phyloP scores from a whole-genome alignment of 2,113 vertebrate species.

The Dasyornis broadbenti region DNA sequence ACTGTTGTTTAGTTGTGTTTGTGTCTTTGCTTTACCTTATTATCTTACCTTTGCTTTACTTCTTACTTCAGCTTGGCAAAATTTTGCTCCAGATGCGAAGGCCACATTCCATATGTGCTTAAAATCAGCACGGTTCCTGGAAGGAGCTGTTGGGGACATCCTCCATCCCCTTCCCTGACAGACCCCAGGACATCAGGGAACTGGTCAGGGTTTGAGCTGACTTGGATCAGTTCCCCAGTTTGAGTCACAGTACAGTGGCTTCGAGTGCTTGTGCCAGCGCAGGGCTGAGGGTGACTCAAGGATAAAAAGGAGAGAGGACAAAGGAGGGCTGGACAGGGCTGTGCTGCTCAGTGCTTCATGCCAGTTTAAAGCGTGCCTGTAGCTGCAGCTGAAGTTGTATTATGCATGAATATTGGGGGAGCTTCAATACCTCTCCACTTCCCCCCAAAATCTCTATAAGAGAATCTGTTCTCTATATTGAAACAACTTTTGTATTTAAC shows the following conservation, averaged over 20 bases:
- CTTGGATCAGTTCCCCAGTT: not conserved
- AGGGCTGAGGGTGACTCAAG: not conserved
- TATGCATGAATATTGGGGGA: not conserved
- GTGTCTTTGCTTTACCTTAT: not conserved
- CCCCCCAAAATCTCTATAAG: not conserved
- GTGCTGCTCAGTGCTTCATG: not conserved
- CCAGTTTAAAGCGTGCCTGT: not conserved
- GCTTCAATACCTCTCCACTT: not conserved
- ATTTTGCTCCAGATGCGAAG: not conserved
- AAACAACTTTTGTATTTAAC: not conserved
- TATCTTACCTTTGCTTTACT: not conserved
- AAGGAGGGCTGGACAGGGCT: not conserved
- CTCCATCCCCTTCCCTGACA: not conserved
- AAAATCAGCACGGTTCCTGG: not conserved
- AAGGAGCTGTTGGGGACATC: not conserved
- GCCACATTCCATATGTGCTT: not conserved
- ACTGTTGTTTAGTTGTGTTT: not conserved
- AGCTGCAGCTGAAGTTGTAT: not conserved
- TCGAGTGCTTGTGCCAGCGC: not conserved
- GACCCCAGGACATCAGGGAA: not conserved
- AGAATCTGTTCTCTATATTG: not conserved
- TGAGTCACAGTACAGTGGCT: not conserved
- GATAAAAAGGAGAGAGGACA: not conserved
- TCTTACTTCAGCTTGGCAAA: not conserved
- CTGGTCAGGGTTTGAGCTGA: not conserved